Evolutionary conservation across 1,140 invertebrate genomes (phyloP).

Genomic region (Neodiprion lecontei): DNA sequence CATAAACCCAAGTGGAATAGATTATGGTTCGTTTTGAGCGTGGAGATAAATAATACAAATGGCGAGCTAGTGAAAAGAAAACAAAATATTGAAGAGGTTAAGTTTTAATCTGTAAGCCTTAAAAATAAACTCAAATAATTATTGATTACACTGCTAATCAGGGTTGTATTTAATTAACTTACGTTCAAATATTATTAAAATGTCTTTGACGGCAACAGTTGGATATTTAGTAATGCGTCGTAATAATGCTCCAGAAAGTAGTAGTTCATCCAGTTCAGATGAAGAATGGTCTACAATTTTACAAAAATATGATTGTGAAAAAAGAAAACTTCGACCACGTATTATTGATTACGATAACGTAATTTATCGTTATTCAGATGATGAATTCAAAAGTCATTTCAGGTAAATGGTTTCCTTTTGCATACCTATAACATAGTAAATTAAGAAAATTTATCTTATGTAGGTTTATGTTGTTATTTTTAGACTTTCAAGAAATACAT

Average conservation of each 20-base stretch:
- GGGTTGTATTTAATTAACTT: not conserved
- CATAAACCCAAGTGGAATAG: too few species aligned
- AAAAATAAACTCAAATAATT: too few species aligned
- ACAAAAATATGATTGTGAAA: constrained; percentile 13
- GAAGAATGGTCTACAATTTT: constrained; percentile 10
- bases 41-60: too few species aligned
- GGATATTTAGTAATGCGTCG: constrained; percentile 2
- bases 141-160: too few species aligned
- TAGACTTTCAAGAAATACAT: too few species aligned
- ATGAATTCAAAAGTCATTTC: constrained; percentile 13
- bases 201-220: constrained; percentile 8
- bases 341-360: constrained; percentile 14
- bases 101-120: too few species aligned
- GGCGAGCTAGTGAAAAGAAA: too few species aligned
- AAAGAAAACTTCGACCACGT: constrained; percentile 9
- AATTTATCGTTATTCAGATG: constrained; percentile 9
- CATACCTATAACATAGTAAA: too few species aligned
- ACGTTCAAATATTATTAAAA: constrained; percentile 9
- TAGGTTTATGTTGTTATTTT: too few species aligned
- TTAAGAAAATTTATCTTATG: too few species aligned
- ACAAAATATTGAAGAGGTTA: too few species aligned
- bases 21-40: too few species aligned
- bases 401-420: constrained; percentile 10
- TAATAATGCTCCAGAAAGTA: constrained; percentile 7
- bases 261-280: constrained; percentile 7